Evolutionary conservation across 2,113 vertebrate genomes (phyloP).

Genomic region (Chunga burmeisteri): DNA sequence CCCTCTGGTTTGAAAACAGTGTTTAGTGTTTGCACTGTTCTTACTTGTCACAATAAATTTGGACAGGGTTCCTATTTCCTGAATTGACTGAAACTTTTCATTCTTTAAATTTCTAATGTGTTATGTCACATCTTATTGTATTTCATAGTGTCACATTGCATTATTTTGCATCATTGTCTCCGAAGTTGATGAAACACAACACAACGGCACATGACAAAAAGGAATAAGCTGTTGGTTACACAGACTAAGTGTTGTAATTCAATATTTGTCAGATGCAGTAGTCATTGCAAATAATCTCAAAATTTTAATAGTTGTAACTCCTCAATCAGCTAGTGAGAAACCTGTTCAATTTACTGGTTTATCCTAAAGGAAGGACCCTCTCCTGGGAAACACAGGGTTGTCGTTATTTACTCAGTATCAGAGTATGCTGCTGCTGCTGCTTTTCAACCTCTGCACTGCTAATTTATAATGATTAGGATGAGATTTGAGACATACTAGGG

Average conservation of each 20-base stretch:
- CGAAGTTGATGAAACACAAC: conserved; percentile 31
- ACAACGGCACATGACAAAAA: conserved; percentile 31
- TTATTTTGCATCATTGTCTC: conserved; percentile 5
- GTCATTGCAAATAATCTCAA: not conserved
- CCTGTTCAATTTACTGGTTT: not conserved
- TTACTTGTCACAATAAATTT: conserved; percentile 61
- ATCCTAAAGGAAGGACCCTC: not conserved
- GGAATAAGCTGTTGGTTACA: not conserved
- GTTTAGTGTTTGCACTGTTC: conserved; percentile 29
- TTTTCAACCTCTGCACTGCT: not conserved
- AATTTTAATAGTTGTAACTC: not conserved
- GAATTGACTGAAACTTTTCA: conserved; percentile 57
- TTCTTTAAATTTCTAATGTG: conserved; percentile 60
- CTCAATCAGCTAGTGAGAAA: not conserved
- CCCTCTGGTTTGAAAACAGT: conserved; percentile 56
- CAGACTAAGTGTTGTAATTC: conserved; percentile 1
- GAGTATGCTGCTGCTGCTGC: not conserved
- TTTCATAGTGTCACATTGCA: conserved; percentile 43
- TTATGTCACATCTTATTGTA: conserved; percentile 60
- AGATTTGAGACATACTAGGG: conserved; percentile 5
- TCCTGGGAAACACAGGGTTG: not conserved
- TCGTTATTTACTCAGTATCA: not conserved
- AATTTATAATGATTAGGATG: conserved; percentile 24
- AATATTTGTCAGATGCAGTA: not conserved
- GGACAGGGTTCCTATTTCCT: conserved; percentile 6